Evolutionary conservation across 2,113 vertebrate genomes (phyloP).

Genomic region (Channa maculata): DNA sequence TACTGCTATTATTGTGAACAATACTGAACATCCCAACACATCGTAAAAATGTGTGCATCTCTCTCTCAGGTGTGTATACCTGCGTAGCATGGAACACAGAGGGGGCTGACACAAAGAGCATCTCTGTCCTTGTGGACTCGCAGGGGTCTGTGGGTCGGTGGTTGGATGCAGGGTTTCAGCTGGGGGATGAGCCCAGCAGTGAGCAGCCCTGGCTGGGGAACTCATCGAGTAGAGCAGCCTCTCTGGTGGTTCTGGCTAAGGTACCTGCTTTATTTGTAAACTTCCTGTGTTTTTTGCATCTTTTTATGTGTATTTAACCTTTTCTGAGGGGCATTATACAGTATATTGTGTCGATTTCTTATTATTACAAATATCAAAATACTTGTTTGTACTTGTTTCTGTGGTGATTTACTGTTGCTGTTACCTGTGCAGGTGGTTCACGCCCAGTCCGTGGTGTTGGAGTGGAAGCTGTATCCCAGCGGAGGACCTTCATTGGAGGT

Average conservation of each 20-base stretch:
- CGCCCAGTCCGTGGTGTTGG: conserved; percentile 85
- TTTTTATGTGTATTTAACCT: too few relatives aligned
- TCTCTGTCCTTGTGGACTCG: conserved; percentile 79
- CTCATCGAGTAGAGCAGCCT: conserved; percentile 50
- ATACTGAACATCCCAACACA: too few relatives aligned
- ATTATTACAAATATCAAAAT: too few relatives aligned
- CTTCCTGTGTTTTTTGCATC: too few relatives aligned
- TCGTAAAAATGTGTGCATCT: neutral
- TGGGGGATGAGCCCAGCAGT: conserved; percentile 31
- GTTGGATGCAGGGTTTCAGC: neutral
- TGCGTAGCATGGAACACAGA: conserved; percentile 87
- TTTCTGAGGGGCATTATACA: too few relatives aligned
- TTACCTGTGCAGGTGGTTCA: conserved; percentile 75
- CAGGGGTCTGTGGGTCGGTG: conserved; percentile 37
- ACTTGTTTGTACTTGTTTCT: neutral
- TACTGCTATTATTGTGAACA: too few relatives aligned
- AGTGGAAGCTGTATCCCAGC: conserved; percentile 80
- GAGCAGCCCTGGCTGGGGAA: conserved; percentile 44
- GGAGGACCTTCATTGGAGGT: conserved; percentile 43
- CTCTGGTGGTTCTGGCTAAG: conserved; percentile 84
- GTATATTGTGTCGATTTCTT: too few relatives aligned
- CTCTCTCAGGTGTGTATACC: conserved; percentile 81
- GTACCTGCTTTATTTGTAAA: conserved; percentile 10
- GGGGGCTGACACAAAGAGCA: conserved; percentile 83
- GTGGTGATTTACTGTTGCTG: neutral